These are phyloP conservation scores for Ceratina australensis DNA, from an alignment of 1,140 invertebrate species.

Conservation along the genomic window DNA sequence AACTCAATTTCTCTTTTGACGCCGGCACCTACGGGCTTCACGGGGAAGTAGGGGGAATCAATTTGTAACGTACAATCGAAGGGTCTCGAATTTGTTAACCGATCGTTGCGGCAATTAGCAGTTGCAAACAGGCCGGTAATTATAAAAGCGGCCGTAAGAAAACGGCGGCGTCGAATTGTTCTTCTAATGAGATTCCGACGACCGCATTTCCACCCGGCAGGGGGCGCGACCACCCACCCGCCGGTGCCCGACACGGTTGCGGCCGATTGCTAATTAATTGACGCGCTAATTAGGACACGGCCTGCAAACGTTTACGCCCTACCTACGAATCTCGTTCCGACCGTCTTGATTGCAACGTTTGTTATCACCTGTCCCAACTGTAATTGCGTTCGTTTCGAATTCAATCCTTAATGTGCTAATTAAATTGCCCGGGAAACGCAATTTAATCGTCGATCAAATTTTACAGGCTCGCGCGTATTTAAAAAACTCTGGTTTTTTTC, in stretches of 20 bases:
- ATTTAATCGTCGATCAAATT: no score
- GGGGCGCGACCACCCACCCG: background rate
- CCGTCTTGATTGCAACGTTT: conserved; percentile 28
- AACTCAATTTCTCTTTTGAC: no score
- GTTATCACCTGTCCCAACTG: no score
- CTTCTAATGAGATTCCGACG: conserved; percentile 61
- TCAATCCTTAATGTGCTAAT: no score
- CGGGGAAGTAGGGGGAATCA: background rate
- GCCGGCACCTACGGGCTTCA: no score
- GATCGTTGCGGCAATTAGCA: conserved; percentile 40
- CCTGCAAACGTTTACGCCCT: background rate
- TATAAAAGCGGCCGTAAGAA: conserved; percentile 56
- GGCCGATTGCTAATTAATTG: conserved; percentile 49
- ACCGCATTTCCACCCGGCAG: conserved; percentile 7
- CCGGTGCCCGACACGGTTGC: background rate
- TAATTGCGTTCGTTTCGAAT: no score
- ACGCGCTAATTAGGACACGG: conserved; percentile 37
- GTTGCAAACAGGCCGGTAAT: conserved; percentile 51
- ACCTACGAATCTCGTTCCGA: background rate
- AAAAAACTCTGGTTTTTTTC: no score
- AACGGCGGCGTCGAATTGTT: conserved; percentile 48
- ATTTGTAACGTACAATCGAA: conserved; percentile 13
- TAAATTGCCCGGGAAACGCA: no score
- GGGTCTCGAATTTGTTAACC: background rate
- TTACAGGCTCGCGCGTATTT: no score